Percentiles rank a stretch among this genome's conserved stretches.
These are phyloP conservation scores for Potamilus streckersoni DNA, from an alignment of 1,140 invertebrate species.

Conservation along the genomic window DNA sequence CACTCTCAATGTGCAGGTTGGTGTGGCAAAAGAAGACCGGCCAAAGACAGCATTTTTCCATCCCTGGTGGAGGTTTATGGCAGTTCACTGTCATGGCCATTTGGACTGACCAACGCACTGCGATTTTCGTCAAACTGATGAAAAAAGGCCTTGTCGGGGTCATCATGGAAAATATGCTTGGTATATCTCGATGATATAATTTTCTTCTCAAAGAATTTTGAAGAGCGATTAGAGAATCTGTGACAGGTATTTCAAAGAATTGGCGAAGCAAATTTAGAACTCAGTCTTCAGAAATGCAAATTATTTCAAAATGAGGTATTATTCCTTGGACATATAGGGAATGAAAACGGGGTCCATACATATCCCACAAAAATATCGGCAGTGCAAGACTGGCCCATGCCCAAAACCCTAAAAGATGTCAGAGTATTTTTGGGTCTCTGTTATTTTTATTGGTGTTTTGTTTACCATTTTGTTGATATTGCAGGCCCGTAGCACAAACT, in stretches of 20 bases:
- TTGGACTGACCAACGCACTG: too few species aligned
- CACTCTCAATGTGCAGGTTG: constrained; percentile 52
- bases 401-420: constrained; percentile 2
- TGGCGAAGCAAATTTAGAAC: too few species aligned
- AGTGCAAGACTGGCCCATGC: too few species aligned
- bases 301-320: background rate
- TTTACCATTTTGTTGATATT: background rate
- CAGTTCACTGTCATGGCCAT: too few species aligned
- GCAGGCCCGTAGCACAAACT: background rate
- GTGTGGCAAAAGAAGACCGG: constrained; percentile 53
- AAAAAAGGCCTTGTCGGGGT: too few species aligned
- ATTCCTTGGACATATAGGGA: constrained; percentile 13
- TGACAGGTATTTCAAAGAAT: too few species aligned
- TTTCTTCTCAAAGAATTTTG: too few species aligned
- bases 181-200: too few species aligned
- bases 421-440: background rate
- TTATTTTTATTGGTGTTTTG: constrained; percentile 1
- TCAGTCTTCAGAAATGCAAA: background rate
- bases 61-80: too few species aligned
- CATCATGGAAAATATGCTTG: too few species aligned
- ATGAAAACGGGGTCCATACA: background rate
- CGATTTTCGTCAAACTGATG: too few species aligned
- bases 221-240: too few species aligned
- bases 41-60: constrained; percentile 55
- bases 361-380: background rate